Percentiles rank a stretch among this genome's conserved stretches.
Evolutionary conservation across 2,797 vertebrate genomes (phyloP).

Genomic region (Pantherophis alleghaniensis): DNA sequence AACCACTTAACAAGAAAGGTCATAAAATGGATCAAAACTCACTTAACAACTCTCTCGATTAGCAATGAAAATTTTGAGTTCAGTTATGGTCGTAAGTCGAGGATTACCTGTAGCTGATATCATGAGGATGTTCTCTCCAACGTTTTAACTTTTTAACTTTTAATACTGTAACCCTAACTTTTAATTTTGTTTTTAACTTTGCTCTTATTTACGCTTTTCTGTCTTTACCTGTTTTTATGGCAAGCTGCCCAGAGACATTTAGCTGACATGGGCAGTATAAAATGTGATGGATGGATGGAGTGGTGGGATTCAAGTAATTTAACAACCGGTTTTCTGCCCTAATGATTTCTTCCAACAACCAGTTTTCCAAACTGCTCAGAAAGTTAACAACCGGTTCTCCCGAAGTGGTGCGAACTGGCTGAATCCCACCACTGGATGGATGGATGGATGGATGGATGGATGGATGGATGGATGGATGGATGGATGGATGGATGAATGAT

Average conservation of each 20-base stretch:
- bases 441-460: too few species aligned
- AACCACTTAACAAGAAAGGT: not conserved
- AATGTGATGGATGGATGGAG: not conserved
- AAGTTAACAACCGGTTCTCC: too few species aligned
- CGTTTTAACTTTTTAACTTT: not conserved
- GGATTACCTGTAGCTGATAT: not conserved
- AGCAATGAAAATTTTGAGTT: not conserved
- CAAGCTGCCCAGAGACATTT: not conserved
- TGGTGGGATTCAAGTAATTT: too few species aligned
- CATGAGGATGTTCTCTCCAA: not conserved
- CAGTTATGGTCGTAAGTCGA: not conserved
- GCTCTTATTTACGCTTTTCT: not conserved
- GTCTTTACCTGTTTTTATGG: not conserved
- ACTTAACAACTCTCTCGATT: not conserved
- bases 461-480: too few species aligned
- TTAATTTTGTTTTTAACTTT: not conserved
- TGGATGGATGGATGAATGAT: not conserved
- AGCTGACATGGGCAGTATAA: not conserved
- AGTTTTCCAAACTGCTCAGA: too few species aligned
- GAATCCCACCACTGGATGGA: too few species aligned
- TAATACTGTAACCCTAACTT: not conserved
- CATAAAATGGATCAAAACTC: not conserved
- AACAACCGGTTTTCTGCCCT: too few species aligned
- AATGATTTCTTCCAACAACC: too few species aligned
- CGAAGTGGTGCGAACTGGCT: too few species aligned